A percentile compares a stretch with the other conserved stretches of the same genome.
These are phyloP conservation scores for Antheraea yamamai DNA, from an alignment of 2,888 invertebrate species.

Conservation along the genomic window DNA sequence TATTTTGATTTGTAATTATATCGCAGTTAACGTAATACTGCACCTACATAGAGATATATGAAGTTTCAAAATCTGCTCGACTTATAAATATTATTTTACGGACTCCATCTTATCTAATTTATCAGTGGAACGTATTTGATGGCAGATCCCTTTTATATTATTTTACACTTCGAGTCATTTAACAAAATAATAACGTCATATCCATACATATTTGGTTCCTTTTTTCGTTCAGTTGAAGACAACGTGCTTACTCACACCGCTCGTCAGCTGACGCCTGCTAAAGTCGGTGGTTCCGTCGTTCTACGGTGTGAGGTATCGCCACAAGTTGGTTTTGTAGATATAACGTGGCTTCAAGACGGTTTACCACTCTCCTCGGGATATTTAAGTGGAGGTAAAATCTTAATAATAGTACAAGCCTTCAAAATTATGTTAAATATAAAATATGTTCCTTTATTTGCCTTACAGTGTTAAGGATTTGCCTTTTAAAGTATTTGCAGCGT, in stretches of 20 bases:
- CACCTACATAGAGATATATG: too few species aligned
- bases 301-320: slow-evolving; percentile 70
- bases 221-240: slow-evolving; percentile 60
- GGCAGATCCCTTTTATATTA: neutral
- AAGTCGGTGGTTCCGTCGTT: slow-evolving; percentile 64
- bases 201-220: neutral
- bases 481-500: too few species aligned
- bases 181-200: neutral
- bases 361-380: slow-evolving; percentile 66
- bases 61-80: too few species aligned
- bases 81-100: too few species aligned
- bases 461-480: too few species aligned
- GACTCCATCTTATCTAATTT: too few species aligned
- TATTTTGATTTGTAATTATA: neutral
- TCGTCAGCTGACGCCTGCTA: slow-evolving; percentile 68
- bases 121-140: neutral
- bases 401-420: neutral
- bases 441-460: too few species aligned
- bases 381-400: slow-evolving; percentile 60
- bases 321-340: slow-evolving; percentile 64
- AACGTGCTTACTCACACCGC: slow-evolving; percentile 61
- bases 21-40: neutral
- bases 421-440: too few species aligned
- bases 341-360: slow-evolving; percentile 74
- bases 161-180: neutral